These are phyloP conservation scores for Nemapogon koenigi DNA, from an alignment of 2,888 invertebrate species.

Conservation along the genomic window DNA sequence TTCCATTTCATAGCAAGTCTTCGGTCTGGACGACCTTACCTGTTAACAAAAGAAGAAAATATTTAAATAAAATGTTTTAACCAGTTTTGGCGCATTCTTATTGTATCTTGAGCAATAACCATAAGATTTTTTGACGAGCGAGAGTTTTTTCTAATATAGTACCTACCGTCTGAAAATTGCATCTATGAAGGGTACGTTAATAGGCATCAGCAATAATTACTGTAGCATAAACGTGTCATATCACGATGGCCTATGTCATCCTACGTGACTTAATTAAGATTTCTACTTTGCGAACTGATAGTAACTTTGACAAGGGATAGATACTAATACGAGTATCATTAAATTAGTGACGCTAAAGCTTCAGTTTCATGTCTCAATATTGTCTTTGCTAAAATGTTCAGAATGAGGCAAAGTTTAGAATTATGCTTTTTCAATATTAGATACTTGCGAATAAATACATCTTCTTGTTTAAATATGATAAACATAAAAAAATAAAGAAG, in stretches of 20 bases:
- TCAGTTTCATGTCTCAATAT: no score
- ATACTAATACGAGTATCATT: background rate
- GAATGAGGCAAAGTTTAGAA: no score
- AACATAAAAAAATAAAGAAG: no score
- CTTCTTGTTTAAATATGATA: no score
- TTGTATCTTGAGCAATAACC: no score
- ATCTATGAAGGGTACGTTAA: no score
- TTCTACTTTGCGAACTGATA: slow-evolving; percentile 7
- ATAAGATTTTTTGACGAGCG: no score
- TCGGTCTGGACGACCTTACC: slow-evolving; percentile 24
- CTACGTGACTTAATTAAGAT: slow-evolving; percentile 24
- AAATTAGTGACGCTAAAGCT: background rate
- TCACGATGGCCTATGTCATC: slow-evolving; percentile 22
- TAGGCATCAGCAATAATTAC: background rate
- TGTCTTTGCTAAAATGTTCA: no score
- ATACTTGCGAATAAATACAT: no score
- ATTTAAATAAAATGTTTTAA: background rate
- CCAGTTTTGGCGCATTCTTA: background rate
- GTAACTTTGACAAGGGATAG: background rate
- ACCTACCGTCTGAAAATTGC: no score
- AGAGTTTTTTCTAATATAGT: no score
- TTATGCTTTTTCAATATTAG: no score
- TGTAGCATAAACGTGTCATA: slow-evolving; percentile 21
- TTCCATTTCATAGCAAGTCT: slow-evolving; percentile 43
- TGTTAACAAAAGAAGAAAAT: slow-evolving; percentile 33